Conservation (phyloP, 2,797 vertebrate genomes). For the Coilia nasus region DNA sequence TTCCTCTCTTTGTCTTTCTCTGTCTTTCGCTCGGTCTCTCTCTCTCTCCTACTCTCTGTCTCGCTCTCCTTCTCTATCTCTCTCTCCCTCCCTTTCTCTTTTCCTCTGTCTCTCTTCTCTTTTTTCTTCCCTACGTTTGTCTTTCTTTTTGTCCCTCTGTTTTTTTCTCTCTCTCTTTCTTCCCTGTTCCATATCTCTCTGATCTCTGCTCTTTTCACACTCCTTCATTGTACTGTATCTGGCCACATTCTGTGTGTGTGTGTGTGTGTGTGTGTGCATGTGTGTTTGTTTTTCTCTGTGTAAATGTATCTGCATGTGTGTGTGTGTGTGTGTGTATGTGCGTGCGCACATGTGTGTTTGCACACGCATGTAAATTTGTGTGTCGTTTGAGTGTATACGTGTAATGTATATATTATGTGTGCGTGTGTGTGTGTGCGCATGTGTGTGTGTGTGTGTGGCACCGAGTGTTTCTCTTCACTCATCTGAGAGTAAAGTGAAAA, state of each 20-base stretch:
- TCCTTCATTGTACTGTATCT: not conserved
- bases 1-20: not conserved
- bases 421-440: too few relatives aligned
- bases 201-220: not conserved
- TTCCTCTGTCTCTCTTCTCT: not conserved
- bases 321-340: not conserved
- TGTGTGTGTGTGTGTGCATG: not conserved
- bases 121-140: constrained; percentile 42
- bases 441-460: not conserved
- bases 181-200: constrained; percentile 4
- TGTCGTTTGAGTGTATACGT: not conserved
- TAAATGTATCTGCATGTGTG: not conserved
- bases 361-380: too few relatives aligned
- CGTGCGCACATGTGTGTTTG: not conserved
- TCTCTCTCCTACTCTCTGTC: constrained; percentile 47
- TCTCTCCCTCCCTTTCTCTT: not conserved
- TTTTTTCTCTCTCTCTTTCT: constrained; percentile 33
- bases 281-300: not conserved
- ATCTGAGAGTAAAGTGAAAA: constrained; percentile 73
- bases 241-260: not conserved
- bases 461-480: constrained; percentile 52
- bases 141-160: constrained; percentile 19
- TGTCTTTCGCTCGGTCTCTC: not conserved
- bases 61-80: constrained; percentile 20
- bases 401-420: not conserved